Base-by-base conservation (phyloP, 2,113 vertebrate genomes). In the Mus spicilegus region DNA sequence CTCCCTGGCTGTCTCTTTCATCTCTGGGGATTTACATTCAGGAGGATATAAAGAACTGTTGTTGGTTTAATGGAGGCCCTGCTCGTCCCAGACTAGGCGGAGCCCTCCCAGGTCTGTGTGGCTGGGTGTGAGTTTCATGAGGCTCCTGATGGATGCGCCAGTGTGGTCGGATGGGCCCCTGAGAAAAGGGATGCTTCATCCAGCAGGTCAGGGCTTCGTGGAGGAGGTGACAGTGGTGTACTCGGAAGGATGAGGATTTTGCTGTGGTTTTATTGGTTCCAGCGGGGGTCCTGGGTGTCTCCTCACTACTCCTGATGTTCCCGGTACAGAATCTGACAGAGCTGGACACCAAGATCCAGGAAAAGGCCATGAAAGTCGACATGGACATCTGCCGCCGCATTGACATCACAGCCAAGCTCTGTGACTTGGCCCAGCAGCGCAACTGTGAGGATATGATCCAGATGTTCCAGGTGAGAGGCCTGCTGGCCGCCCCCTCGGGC, bases 351-450 rank as follows among this genome's bases (percentile, higher is more conserved):
- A 99, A 99, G 98, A 99, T 99, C 98, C 99, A 99, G 98, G 99
- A 99, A 98, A 99, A 99, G 96, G 99, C 99, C 97, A 99, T 99
- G 99, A 99, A 99, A 95, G 99, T 99, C 91, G 99, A 99, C 97
- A 99, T 99, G 99, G 99, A 99, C 98, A 99, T 99, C 98, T 99
- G 99, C 98, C 99, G 99, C 49, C 99, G 99, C 94, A 99, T 99
- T 0, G 99, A 99, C 91, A 99, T 99, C 98, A 99, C 99, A 0
- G 99, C 99, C 97, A 99, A 99, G 58, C 99, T 99, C 72, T 99
- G 99, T 0, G 99, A 99, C 0, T 99, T 99, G 33, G 99, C 99
- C 0, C 99, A 99, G 98, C 99, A 99, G 98, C 99, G 99, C 70
- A 99, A 99, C 99, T 99, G 99, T 3, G 99, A 99, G 97, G 99